These are phyloP conservation scores for Percopsis omiscomaycus DNA, from an alignment of 2,797 vertebrate species.

Conservation along the genomic window DNA sequence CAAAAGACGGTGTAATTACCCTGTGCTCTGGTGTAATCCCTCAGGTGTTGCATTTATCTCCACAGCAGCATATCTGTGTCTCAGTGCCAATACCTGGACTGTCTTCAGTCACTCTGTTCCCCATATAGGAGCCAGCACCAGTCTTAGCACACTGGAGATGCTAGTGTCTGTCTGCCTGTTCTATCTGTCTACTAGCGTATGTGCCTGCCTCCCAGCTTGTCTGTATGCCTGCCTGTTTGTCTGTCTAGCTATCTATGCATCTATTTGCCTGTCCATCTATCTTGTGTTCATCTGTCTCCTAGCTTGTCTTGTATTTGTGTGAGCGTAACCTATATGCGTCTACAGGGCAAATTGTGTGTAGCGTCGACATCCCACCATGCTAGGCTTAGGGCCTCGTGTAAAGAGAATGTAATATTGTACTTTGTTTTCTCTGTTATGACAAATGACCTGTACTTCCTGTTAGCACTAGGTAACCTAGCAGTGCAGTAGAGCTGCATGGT, in stretches of 20 bases:
- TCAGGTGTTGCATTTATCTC: slow-evolving; percentile 83
- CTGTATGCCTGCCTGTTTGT: no score
- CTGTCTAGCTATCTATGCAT: no score
- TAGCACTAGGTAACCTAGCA: slow-evolving; percentile 5
- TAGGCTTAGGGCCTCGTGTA: slow-evolving; percentile 10
- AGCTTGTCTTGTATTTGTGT: slow-evolving; percentile 2
- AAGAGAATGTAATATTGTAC: slow-evolving; percentile 29
- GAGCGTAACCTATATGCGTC: no score
- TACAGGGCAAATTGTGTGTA: no score
- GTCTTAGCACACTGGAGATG: slow-evolving; percentile 58
- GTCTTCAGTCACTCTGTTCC: slow-evolving; percentile 72
- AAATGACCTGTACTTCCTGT: not conserved
- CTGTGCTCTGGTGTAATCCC: slow-evolving; percentile 74
- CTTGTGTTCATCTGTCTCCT: no score
- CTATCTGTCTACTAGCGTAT: slow-evolving; percentile 17
- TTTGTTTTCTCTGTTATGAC: not conserved
- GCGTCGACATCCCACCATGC: not conserved
- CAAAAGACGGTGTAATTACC: slow-evolving; percentile 73
- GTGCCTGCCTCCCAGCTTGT: not conserved
- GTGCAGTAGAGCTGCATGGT: slow-evolving; percentile 23
- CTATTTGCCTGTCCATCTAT: no score
- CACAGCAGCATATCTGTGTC: slow-evolving; percentile 75
- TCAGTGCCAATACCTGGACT: slow-evolving; percentile 78
- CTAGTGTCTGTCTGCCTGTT: slow-evolving; percentile 36
- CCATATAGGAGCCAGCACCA: slow-evolving; percentile 66